Evolutionary conservation across 2,888 invertebrate species (phyloP).

Genomic region (Anorthoa munda): DNA sequence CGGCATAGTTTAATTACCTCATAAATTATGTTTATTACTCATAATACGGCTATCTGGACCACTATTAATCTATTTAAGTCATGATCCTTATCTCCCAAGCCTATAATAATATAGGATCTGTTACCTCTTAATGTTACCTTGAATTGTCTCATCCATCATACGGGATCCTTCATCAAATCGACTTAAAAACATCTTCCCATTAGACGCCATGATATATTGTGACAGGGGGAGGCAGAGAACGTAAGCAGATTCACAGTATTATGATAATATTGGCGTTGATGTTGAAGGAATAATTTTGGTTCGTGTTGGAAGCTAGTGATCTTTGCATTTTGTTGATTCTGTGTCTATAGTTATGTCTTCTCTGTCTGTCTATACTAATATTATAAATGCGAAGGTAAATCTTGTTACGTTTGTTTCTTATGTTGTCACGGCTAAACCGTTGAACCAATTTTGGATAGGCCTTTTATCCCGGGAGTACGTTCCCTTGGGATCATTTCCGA

Average conservation of each 20-base stretch:
- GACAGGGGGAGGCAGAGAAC: slow-evolving; percentile 2
- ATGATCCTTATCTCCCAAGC: not conserved
- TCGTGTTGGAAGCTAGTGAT: not conserved
- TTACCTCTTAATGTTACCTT: slow-evolving; percentile 6
- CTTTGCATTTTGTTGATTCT: not conserved
- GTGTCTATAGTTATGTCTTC: not conserved
- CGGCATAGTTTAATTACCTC: slow-evolving; percentile 16
- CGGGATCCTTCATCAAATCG: slow-evolving; percentile 24
- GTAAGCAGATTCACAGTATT: slow-evolving; percentile 36
- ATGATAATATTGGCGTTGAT: slow-evolving; percentile 37
- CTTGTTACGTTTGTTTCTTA: too few species aligned
- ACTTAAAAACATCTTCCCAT: slow-evolving; percentile 11
- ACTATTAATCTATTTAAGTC: slow-evolving; percentile 42
- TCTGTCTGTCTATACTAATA: too few species aligned
- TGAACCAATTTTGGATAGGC: too few species aligned
- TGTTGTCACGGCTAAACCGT: too few species aligned
- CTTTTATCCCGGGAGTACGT: too few species aligned
- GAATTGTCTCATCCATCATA: slow-evolving; percentile 2
- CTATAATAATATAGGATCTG: not conserved
- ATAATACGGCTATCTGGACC: slow-evolving; percentile 15
- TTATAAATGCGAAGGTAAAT: too few species aligned
- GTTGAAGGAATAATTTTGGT: not conserved
- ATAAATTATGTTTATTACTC: slow-evolving; percentile 19
- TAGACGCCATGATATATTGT: slow-evolving; percentile 6
- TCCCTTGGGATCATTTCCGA: too few species aligned